A percentile compares a stretch with the other conserved stretches of the same genome.
These are phyloP conservation scores for Drosophila kambysellisi DNA, from an alignment of 2,888 invertebrate genomes.

Conservation along the genomic window DNA sequence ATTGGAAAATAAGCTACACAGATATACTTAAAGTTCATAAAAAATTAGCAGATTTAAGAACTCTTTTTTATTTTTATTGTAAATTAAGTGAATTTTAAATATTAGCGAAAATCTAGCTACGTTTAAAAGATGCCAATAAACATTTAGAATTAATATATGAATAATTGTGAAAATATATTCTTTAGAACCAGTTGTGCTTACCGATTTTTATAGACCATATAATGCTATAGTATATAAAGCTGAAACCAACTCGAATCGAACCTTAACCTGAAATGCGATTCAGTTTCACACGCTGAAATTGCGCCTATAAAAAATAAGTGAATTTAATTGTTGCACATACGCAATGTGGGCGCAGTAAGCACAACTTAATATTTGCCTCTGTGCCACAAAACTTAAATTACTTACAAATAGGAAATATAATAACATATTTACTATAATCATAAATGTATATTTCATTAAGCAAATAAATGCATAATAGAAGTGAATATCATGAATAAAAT, in stretches of 20 bases:
- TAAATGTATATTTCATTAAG: background rate
- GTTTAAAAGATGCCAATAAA: background rate
- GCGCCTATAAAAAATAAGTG: background rate
- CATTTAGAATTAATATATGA: no score
- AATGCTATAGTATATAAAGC: background rate
- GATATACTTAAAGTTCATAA: accelerated
- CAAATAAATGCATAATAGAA: background rate
- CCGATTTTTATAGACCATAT: no score
- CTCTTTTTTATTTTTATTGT: background rate
- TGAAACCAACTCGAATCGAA: background rate
- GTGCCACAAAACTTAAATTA: background rate
- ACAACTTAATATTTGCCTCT: background rate
- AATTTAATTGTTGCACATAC: constrained; percentile 1
- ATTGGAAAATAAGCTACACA: background rate
- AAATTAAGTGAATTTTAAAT: background rate
- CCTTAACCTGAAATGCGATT: background rate
- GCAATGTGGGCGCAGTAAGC: background rate
- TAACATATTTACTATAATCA: background rate
- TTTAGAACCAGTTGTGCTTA: background rate
- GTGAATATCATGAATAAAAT: background rate
- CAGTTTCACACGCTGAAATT: background rate
- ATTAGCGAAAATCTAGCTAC: background rate
- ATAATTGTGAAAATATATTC: background rate
- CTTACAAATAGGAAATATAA: background rate
- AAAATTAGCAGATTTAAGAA: background rate